Percentiles rank a stretch among this genome's conserved stretches.
Conservation (phyloP, 2,797 vertebrate genomes). For the Leuciscus waleckii region DNA sequence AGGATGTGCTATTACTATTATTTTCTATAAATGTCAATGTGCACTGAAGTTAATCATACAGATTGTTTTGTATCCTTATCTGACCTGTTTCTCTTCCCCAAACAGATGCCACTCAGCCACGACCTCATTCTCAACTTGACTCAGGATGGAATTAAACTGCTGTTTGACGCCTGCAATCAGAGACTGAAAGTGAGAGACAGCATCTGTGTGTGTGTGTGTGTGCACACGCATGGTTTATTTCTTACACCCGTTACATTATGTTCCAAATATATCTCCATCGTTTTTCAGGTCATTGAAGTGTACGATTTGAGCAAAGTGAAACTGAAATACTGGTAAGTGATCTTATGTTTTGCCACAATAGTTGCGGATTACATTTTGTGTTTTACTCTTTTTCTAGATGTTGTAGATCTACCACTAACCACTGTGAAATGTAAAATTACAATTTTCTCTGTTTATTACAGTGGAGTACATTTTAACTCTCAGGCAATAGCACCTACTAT, state of each 20-base stretch:
- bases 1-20: slow-evolving; percentile 46
- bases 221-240: background rate
- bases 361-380: background rate
- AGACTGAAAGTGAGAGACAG: slow-evolving; percentile 92
- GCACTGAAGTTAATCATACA: background rate
- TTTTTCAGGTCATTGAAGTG: slow-evolving; percentile 94
- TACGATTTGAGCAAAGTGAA: slow-evolving; percentile 99
- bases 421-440: slow-evolving; percentile 7
- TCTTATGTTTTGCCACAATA: slow-evolving; percentile 5
- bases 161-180: slow-evolving; percentile 99
- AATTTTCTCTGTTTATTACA: slow-evolving; percentile 76
- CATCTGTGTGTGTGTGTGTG: background rate
- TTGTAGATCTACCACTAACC: background rate
- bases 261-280: background rate
- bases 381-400: background rate
- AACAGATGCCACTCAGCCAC: slow-evolving; percentile 94
- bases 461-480: slow-evolving; percentile 99
- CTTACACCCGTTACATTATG: background rate
- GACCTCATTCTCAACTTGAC: slow-evolving; percentile 99
- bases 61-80: background rate
- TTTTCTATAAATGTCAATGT: background rate
- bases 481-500: slow-evolving; percentile 98
- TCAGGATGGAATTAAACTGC: slow-evolving; percentile 99
- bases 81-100: slow-evolving; percentile 63
- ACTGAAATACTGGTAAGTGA: slow-evolving; percentile 98